phyloP scores from a whole-genome alignment of 2,888 invertebrate species.

The Disparrhopalites patrizii region DNA sequence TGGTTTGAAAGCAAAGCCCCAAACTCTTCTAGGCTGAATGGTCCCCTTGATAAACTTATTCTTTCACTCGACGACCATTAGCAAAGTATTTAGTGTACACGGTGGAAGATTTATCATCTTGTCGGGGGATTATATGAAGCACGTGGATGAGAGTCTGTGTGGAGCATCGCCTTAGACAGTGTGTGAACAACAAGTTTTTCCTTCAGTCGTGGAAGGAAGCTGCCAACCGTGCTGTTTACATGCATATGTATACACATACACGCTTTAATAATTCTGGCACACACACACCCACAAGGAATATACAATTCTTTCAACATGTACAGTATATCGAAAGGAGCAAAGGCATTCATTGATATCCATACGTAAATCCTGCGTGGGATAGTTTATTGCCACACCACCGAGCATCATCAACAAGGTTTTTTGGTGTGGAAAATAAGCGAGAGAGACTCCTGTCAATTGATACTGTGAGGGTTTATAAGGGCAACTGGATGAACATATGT shows the following conservation, averaged over 20 bases:
- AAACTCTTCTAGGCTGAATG: neutral
- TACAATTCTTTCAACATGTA: too few species aligned
- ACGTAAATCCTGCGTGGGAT: too few species aligned
- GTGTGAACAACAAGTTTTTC: neutral
- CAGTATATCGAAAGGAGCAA: neutral
- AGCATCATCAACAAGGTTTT: too few species aligned
- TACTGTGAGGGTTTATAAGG: too few species aligned
- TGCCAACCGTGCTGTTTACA: too few species aligned
- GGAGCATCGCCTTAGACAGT: neutral
- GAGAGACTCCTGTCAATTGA: too few species aligned
- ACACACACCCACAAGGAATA: neutral
- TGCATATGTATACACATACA: neutral
- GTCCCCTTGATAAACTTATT: conserved; percentile 9
- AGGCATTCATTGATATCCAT: neutral
- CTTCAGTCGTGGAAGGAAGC: too few species aligned
- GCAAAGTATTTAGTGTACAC: conserved; percentile 2
- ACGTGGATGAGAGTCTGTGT: conserved; percentile 10
- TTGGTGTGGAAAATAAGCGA: too few species aligned
- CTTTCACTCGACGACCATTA: conserved; percentile 1
- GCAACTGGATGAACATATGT: too few species aligned
- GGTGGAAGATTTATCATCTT: conserved; percentile 2
- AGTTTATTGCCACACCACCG: too few species aligned
- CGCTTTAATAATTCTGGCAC: neutral
- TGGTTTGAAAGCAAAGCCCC: neutral
- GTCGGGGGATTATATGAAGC: conserved; percentile 3